Base-by-base conservation (phyloP, 2,113 vertebrate species). In the Herpetotheres cachinnans region DNA sequence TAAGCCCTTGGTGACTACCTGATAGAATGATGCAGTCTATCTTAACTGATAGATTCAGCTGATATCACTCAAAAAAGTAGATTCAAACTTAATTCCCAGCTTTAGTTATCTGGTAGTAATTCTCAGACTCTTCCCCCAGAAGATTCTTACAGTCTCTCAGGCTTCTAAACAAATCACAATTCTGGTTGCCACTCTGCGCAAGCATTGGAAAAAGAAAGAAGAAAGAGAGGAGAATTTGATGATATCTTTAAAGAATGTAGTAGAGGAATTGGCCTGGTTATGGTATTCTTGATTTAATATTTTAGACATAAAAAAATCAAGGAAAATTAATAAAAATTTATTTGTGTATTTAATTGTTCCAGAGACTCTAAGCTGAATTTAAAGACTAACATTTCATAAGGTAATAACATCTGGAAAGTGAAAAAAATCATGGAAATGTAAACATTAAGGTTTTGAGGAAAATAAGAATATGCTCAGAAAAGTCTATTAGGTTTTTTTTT, bases 1-100 rank as follows among this genome's bases (percentile, higher is more conserved):
- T 98, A 97, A 98, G 91, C 80, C 58, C 95, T 95, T 84, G 87
- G 82, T 96, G 91, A 94, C 95, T 97, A 93, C 97, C 95, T 94
- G 85, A 88, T 61, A 95, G 95, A 96, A 95, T 52, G 90, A 67
- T 95, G 83, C 88, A 93, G 78, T 93, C 79, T 89, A 6, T 95
- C 94, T 95, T 97, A 95, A 92, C 93, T 95, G 96, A 95, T 89
- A 88, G 93, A 94, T 96, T 97, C 87, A 90, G 65, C 55, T 49
- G 86, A 95, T 96, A 86, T 8, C 74, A 84, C 91, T 91, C 42
- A 66, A 91, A 95, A 55, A 71, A 91, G 78, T 81, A 76, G 69
- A 91, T 86, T 91, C 62, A 93, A 91, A 82, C 65, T 97, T 86
- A 63, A 73, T 86, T 96, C 94, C 69, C 74, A 95, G 72, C 65